A percentile compares a stretch with the other conserved stretches of the same genome.
These are phyloP conservation scores for Micromys minutus DNA, from an alignment of 2,113 vertebrate genomes.

Conservation along the genomic window DNA sequence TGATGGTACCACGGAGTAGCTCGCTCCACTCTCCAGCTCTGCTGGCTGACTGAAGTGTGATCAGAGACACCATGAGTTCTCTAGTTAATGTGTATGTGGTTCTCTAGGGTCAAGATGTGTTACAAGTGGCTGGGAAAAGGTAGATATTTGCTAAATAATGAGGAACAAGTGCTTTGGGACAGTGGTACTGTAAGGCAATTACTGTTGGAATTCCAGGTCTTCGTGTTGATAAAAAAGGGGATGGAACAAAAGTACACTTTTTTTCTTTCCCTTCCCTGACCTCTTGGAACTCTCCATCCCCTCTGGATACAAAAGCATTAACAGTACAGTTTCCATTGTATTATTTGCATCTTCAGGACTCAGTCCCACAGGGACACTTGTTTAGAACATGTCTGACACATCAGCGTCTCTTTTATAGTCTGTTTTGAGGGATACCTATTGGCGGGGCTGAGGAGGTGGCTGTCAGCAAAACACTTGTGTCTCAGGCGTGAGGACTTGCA, in stretches of 20 bases:
- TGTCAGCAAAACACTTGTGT: not conserved
- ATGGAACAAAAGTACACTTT: not conserved
- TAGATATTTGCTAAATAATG: not conserved
- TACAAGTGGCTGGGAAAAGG: not conserved
- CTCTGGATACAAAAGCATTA: not conserved
- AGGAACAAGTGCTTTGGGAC: not conserved
- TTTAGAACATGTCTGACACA: not conserved
- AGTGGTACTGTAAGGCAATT: not conserved
- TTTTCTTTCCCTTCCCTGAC: not conserved
- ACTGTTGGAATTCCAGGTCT: not conserved
- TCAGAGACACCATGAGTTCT: not conserved
- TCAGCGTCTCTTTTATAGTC: not conserved
- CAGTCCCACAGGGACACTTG: not conserved
- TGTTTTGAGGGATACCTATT: not conserved
- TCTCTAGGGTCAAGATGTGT: not conserved
- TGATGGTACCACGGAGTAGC: not conserved
- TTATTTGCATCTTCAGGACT: not conserved
- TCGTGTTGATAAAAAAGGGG: not conserved
- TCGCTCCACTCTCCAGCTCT: not conserved
- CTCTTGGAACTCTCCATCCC: not conserved
- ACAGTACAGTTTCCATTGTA: not conserved
- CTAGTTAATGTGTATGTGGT: not conserved
- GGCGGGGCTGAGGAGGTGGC: not conserved
- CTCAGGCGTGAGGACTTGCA: not conserved
- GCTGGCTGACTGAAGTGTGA: not conserved